Base-by-base conservation (phyloP, 2,888 invertebrate genomes). In the Parascotia fuliginaria region DNA sequence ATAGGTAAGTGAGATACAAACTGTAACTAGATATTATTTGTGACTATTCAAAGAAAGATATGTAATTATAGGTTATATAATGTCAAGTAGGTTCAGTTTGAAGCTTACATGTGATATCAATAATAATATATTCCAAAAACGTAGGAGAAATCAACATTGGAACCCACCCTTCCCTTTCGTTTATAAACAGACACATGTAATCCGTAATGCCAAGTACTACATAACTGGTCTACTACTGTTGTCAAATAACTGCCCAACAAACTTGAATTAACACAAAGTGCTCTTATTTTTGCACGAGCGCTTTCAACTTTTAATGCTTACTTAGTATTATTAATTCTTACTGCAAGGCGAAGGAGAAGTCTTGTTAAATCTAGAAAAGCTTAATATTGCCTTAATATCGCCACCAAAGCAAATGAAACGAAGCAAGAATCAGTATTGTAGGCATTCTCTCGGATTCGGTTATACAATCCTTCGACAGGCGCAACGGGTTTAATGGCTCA, bases 381-480 rank as follows among this genome's bases (percentile, higher is more conserved):
- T 39, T 66, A 37, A 53, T 51, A 55, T 55, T 66, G 52, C 52
- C 47, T 48, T 62, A 41, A 52, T 60, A 64, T 49, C 47, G 22
- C 13, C 22, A 45, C 34, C 39, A n/a, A 51, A 64, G 61, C 59
- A 55, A 45, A 50, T 46, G 60, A 64, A 55, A 45, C 42, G 44
- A 46, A 48, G 53, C 53, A 40, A 64, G 60, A 61, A 64, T 59
- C 65, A 55, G 55, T 38, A 44, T 51, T 55, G 62, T 55, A 48
- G 47, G 51, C 55, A 55, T 48, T 60, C 51, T 59, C 65, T 55
- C 51, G 52, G 55, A 55, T 61, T 50, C 44, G 46, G 47, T 59
- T 64, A 64, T 42, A 64, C 47, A 64, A 64, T 46, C 60, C 65
- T 60, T 47, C 60, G 48, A 59, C 42, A 55, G 51, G 46, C 46